Evolutionary conservation across 1,140 invertebrate genomes (phyloP).

Genomic region (Tetragnatha versicolor): DNA sequence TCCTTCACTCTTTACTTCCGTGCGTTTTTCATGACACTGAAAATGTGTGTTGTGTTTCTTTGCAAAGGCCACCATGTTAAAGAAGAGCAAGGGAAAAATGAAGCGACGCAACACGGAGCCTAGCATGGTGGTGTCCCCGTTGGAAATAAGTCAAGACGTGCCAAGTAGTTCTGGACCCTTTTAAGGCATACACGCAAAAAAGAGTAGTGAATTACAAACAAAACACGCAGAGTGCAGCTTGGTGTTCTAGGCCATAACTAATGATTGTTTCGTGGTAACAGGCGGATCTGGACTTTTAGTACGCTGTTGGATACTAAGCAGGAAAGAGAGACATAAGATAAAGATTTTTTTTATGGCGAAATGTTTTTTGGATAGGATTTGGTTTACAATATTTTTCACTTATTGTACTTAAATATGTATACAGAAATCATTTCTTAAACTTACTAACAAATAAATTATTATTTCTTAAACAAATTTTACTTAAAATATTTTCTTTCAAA

Average conservation of each 20-base stretch:
- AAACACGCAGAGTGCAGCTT: constrained; percentile 24
- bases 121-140: constrained; percentile 68
- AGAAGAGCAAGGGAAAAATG: constrained; percentile 89
- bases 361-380: too few species aligned
- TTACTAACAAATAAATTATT: too few species aligned
- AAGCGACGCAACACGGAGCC: constrained; percentile 88
- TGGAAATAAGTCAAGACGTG: constrained; percentile 53
- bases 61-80: constrained; percentile 82
- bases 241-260: constrained; percentile 31
- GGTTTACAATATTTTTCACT: too few species aligned
- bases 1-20: too few species aligned
- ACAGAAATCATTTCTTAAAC: too few species aligned
- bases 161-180: constrained; percentile 55
- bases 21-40: too few species aligned
- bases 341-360: too few species aligned
- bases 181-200: constrained; percentile 28
- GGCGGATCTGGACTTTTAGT: too few species aligned
- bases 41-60: constrained; percentile 42
- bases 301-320: constrained; percentile 15
- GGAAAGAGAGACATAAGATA: too few species aligned
- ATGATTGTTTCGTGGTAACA: constrained; percentile 2
- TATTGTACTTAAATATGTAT: too few species aligned
- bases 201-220: constrained; percentile 22
- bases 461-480: too few species aligned
- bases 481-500: too few species aligned